Conservation (phyloP, 2,797 vertebrate genomes). For the Phaenicophaeus curvirostris region DNA sequence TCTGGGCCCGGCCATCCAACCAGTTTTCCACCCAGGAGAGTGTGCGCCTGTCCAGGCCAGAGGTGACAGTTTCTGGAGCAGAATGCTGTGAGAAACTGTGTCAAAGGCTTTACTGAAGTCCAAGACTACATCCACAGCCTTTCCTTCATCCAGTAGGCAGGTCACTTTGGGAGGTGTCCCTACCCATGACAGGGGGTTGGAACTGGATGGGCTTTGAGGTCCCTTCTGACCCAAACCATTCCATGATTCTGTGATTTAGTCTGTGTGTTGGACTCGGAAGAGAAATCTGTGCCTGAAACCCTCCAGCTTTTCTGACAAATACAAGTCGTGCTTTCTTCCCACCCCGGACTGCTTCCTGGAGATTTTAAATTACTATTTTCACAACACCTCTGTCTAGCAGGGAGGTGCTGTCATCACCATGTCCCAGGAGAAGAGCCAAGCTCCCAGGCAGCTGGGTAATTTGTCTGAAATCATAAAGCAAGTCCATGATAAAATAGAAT, state of each 20-base stretch:
- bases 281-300: neutral
- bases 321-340: neutral
- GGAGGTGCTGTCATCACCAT: neutral
- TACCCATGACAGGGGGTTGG: no score
- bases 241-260: neutral
- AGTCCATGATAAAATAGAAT: fast-evolving
- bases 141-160: no score
- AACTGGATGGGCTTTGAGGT: no score
- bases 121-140: no score
- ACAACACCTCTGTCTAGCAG: neutral
- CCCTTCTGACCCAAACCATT: no score
- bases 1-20: no score
- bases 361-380: neutral
- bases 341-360: neutral
- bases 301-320: neutral
- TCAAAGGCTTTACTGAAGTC: no score
- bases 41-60: no score
- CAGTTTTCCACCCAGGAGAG: no score
- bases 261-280: neutral
- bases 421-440: neutral
- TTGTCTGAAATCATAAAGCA: neutral
- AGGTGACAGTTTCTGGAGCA: no score
- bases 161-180: no score
- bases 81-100: no score
- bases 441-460: neutral